Evolutionary conservation across 2,113 vertebrate genomes (phyloP), one percentile per base, ranked within the genome.

Genomic region (Calidris pygmaea): DNA sequence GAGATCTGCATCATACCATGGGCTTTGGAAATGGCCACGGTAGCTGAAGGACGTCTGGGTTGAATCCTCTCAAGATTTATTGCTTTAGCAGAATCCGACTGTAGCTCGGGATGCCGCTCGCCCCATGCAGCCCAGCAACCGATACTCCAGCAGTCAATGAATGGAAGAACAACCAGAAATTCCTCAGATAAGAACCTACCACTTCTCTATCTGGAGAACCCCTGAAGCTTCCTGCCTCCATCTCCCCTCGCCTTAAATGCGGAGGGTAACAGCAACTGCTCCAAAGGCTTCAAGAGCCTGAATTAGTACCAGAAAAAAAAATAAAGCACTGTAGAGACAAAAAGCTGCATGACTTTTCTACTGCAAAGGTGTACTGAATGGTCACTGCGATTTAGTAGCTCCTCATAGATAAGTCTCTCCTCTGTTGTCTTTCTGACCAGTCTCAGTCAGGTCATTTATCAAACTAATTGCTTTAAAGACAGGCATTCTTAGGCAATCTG

Each of bases 401-500:
- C 37, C 63, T 79, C 60, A 47, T 8, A 93, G 89, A 87, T 90
- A 89, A 91, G n/a, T 63, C 60, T 87, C 62, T 89, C n/a, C 74
- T 74, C 93, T 89, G 81, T 63, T 83, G 78, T 94, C 96, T 85
- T 94, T 83, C 78, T 87, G 89, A 87, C 43, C 85, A 59, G 81
- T 75, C 66, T 88, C 58, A 91, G 88, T 59, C 92, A 95, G 75
- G 29, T 84, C 89, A 62, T 97, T 91, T 94, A 72, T 97, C 94
- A 96, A 81, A 85, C 21, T 95, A 94, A 96, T 87, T 95, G 87
- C 66, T 96, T 88, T 85, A 95, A 93, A 97, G 96, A 94, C 95
- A 94, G 77, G 90, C 92, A 96, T 97, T 96, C 96, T 96, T 95
- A 95, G 84, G 95, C 92, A 96, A 92, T 97, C 96, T 97, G 96